Percentiles rank a stretch among this genome's conserved stretches.
These are phyloP conservation scores for Piscicola geometra DNA, from an alignment of 2,888 invertebrate species.

Conservation along the genomic window DNA sequence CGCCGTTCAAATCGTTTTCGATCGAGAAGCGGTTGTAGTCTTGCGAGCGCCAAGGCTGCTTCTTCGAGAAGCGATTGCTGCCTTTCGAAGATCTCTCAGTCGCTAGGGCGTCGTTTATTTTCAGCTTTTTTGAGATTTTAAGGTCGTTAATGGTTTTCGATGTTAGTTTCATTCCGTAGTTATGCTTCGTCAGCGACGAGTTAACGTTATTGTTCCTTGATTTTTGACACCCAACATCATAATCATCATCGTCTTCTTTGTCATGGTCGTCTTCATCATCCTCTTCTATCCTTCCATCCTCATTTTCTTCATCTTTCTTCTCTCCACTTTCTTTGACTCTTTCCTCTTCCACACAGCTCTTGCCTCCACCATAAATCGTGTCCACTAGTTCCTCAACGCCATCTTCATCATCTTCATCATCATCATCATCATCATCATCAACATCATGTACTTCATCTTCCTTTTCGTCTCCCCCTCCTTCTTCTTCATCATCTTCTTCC, in stretches of 20 bases:
- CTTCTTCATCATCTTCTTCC: neutral
- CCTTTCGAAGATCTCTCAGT: no score
- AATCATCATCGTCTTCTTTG: neutral
- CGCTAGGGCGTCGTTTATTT: neutral
- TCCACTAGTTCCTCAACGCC: conserved; percentile 7
- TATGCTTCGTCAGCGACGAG: neutral
- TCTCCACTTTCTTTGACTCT: neutral
- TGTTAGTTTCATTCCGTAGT: no score
- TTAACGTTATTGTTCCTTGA: neutral
- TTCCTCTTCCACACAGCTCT: neutral
- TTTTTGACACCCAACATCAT: no score
- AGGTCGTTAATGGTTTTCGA: no score
- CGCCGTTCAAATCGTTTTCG: neutral
- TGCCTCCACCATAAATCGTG: no score
- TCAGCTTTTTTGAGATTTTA: neutral
- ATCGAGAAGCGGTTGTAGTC: neutral
- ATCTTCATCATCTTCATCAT: conserved; percentile 4
- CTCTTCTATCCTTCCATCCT: conserved; percentile 1
- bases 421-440: neutral
- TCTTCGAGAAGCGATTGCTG: neutral
- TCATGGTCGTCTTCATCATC: conserved; percentile 14
- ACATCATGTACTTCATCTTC: neutral
- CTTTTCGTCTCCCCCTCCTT: neutral
- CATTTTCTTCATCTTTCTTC: neutral
- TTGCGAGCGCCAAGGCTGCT: neutral